phyloP scores from a whole-genome alignment of 2,113 vertebrate genomes.

The Hoplias malabaricus region DNA sequence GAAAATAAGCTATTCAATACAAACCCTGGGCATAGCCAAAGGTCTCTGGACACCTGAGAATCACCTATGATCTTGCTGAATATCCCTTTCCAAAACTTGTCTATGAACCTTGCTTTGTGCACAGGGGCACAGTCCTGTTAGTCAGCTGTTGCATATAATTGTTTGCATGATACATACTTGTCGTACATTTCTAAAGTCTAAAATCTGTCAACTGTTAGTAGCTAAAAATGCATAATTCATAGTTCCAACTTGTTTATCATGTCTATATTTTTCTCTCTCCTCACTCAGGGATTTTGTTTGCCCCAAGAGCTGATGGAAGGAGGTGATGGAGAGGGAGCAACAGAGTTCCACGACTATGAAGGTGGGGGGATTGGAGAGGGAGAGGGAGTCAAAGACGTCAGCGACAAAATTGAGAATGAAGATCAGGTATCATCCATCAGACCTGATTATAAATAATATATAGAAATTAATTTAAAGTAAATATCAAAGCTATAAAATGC shows the following conservation, averaged over 20 bases:
- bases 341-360: slow-evolving; percentile 91
- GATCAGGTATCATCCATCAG: slow-evolving; percentile 79
- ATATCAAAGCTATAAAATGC: background rate
- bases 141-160: too few species aligned
- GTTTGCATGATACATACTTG: background rate
- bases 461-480: background rate
- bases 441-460: background rate
- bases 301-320: slow-evolving; percentile 88
- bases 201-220: too few species aligned
- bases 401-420: slow-evolving; percentile 94
- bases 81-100: too few species aligned
- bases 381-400: slow-evolving; percentile 92
- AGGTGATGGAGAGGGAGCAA: slow-evolving; percentile 84
- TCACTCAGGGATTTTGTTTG: slow-evolving; percentile 88
- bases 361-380: slow-evolving; percentile 94
- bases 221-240: background rate
- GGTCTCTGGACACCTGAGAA: too few species aligned
- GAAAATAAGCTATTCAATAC: too few species aligned
- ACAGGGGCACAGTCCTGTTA: too few species aligned
- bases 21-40: too few species aligned
- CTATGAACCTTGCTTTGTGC: too few species aligned
- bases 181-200: too few species aligned
- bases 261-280: background rate
- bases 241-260: background rate
- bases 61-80: too few species aligned